Evolutionary conservation across 1,140 invertebrate species (phyloP), one percentile per base, ranked within the genome.

Genomic region (Lepidurus arcticus): DNA sequence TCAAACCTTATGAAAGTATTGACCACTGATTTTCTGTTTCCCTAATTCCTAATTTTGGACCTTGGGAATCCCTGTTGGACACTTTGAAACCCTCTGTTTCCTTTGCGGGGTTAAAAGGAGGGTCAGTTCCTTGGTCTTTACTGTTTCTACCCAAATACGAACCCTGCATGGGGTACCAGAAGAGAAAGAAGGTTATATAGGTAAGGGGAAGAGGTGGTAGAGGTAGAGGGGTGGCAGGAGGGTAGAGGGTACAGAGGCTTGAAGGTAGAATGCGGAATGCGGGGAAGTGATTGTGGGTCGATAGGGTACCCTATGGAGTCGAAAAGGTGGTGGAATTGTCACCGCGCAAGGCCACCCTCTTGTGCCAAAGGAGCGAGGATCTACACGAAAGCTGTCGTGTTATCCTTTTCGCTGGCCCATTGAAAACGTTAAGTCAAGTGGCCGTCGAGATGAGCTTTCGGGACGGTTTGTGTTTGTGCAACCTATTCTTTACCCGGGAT

Each of bases 321-420:
- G 53, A 65, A 65, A 65, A 65, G 53, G 53, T 65, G 21, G 53
- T 65, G 53, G 53, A 65, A 65, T 65, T 65, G 53, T 65, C 53
- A 65, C 53, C 16, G 16, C 53, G 34, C 34, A 34, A 34, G 34
- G 34, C 34, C 34, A 34, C 34, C 34, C 34, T 34, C 34, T 34
- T 34, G 34, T 34, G 34, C 34, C 34, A 65, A 21, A 65, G 53
- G 53, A 65, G 53, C 16, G 53, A 65, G 21, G 53, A 65, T n/a
- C 21, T n/a, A 65, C 53, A 65, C 3, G 53, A 65, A 21, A 65
- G 53, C 16, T 65, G 53, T 65, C 53, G 16, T 65, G 53, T 65
- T 65, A 65, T 65, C 53, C 53, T 65, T 65, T 65, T 65, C 53
- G 16, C 13, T 3, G 53, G 53, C 8, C 53, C 53, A 65, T 65